Conservation (phyloP, 2,113 vertebrate species). For the Forbesichthys agassizii region DNA sequence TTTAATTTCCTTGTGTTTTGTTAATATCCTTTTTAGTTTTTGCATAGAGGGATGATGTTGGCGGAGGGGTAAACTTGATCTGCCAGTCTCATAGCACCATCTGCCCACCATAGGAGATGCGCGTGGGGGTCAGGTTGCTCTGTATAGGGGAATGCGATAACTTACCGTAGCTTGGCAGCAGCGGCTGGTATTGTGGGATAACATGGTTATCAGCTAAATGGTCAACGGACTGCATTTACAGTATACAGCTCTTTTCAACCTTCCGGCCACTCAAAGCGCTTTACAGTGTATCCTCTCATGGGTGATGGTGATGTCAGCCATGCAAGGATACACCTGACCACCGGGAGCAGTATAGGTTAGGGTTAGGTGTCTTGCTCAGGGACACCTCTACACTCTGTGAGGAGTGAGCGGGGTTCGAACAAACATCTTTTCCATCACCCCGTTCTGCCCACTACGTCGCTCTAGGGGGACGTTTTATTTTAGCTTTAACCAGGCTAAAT, state of each 20-base stretch:
- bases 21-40: slow-evolving; percentile 38
- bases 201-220: background rate
- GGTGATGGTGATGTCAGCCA: no score
- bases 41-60: slow-evolving; percentile 31
- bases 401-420: no score
- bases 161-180: slow-evolving; percentile 22
- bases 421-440: no score
- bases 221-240: no score
- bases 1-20: slow-evolving; percentile 44
- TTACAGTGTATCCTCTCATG: no score
- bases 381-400: no score
- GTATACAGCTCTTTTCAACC: no score
- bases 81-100: slow-evolving; percentile 49
- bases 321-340: no score
- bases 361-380: no score
- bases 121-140: slow-evolving; percentile 11
- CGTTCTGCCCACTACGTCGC: no score
- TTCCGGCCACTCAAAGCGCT: no score
- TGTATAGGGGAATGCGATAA: slow-evolving; percentile 43
- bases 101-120: slow-evolving; percentile 48
- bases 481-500: background rate
- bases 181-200: background rate
- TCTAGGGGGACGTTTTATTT: background rate
- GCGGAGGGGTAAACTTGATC: slow-evolving; percentile 1
- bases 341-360: no score